A percentile compares a stretch with the other conserved stretches of the same genome.
phyloP scores from a whole-genome alignment of 1,140 invertebrate species.

The Zaprionus lachaisei region DNA sequence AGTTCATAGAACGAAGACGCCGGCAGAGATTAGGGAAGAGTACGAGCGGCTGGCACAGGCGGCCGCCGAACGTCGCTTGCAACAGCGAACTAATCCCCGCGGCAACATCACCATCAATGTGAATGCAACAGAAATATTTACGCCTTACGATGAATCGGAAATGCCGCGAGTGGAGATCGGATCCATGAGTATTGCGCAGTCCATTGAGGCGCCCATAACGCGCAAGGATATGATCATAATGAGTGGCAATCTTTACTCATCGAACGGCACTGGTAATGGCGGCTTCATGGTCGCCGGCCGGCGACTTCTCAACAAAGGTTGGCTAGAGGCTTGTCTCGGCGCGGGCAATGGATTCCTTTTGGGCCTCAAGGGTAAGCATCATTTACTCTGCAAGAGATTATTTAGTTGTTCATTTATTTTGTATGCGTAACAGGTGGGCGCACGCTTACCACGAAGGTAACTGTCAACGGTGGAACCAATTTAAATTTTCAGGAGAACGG shows the following conservation, averaged over 20 bases:
- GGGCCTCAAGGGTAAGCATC: constrained; percentile 87
- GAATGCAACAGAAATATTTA: constrained; percentile 97
- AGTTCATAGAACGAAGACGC: constrained; percentile 94
- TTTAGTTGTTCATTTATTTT: constrained; percentile 20
- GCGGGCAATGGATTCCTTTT: constrained; percentile 92
- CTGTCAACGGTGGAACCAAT: constrained; percentile 88
- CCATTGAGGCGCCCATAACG: constrained; percentile 96
- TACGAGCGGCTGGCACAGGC: constrained; percentile 92
- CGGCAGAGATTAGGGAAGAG: constrained; percentile 96
- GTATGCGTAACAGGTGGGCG: constrained; percentile 61
- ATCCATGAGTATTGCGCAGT: constrained; percentile 95
- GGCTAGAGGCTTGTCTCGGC: constrained; percentile 92
- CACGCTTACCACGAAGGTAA: constrained; percentile 62
- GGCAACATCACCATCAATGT: constrained; percentile 94
- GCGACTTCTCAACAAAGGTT: constrained; percentile 92
- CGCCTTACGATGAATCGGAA: constrained; percentile 90
- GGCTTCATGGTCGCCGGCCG: constrained; percentile 90
- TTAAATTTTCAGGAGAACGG: constrained; percentile 90
- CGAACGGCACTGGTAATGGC: constrained; percentile 93
- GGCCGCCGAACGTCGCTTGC: constrained; percentile 91
- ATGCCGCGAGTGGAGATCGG: constrained; percentile 94
- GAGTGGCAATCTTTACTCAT: constrained; percentile 91
- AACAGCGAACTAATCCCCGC: constrained; percentile 95
- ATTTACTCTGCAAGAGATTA: neutral
- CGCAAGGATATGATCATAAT: constrained; percentile 92